A percentile compares a stretch with the other conserved stretches of the same genome.
Evolutionary conservation across 2,888 invertebrate species (phyloP).

Genomic region (Megalurothrips usitatus): DNA sequence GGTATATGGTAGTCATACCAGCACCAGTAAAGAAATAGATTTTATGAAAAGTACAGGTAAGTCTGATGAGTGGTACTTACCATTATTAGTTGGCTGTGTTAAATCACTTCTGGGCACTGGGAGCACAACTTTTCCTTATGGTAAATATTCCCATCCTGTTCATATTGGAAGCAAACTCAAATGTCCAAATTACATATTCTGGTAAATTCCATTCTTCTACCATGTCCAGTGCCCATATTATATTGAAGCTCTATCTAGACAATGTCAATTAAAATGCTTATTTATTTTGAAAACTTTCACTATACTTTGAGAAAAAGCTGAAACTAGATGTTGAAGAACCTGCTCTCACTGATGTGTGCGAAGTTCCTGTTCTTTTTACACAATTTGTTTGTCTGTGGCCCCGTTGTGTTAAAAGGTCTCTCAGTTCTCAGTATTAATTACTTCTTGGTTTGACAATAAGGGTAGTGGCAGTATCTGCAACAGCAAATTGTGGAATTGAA

Average conservation of each 20-base stretch:
- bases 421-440: no score
- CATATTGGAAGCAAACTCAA: background rate
- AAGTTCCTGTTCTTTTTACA: no score
- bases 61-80: slow-evolving; percentile 22
- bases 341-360: no score
- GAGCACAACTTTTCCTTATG: background rate
- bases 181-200: background rate
- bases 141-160: background rate
- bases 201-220: background rate
- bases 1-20: background rate
- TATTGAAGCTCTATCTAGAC: background rate
- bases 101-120: background rate
- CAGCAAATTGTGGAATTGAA: background rate
- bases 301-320: background rate
- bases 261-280: background rate
- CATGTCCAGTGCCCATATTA: background rate
- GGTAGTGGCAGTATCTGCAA: background rate
- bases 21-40: background rate
- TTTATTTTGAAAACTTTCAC: background rate
- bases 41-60: background rate
- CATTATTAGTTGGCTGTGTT: slow-evolving; percentile 2
- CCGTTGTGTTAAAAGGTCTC: no score
- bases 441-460: background rate
- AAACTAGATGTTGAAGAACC: background rate
- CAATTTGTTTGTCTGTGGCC: no score